Conservation (phyloP, 2,888 invertebrate species). For the Augochlorella aurata region DNA sequence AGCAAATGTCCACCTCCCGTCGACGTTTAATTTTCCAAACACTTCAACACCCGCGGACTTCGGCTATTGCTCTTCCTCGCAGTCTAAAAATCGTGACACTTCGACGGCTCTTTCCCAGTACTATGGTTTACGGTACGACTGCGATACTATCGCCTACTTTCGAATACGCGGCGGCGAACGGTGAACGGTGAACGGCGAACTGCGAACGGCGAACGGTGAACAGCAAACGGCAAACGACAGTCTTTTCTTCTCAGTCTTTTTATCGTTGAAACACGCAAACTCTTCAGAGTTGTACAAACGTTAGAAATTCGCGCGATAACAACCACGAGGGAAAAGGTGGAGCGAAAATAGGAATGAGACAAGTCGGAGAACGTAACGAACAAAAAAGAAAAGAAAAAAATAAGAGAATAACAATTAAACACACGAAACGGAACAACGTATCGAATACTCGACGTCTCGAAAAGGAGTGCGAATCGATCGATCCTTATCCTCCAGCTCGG, state of each 20-base stretch:
- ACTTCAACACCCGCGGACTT: slow-evolving; percentile 26
- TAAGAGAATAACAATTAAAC: slow-evolving; percentile 18
- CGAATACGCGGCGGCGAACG: background rate
- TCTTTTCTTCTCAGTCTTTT: background rate
- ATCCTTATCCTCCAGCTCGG: slow-evolving; percentile 44
- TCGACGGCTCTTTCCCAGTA: background rate
- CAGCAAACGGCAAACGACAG: background rate
- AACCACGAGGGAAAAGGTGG: background rate
- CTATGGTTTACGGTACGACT: background rate
- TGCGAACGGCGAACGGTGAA: background rate
- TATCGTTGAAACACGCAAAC: background rate
- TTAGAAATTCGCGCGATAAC: background rate
- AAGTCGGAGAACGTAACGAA: background rate
- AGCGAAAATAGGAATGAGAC: background rate
- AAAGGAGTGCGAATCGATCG: slow-evolving; percentile 68
- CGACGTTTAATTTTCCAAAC: background rate
- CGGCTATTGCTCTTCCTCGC: background rate
- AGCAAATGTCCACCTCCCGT: background rate
- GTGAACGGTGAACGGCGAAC: background rate
- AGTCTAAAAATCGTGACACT: slow-evolving; percentile 1
- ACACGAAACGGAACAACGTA: slow-evolving; percentile 17
- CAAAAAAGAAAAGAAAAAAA: slow-evolving; percentile 9
- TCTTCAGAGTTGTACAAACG: background rate
- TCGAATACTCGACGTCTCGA: slow-evolving; percentile 62
- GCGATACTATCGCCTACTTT: slow-evolving; percentile 7